Base-by-base conservation (phyloP, 2,888 invertebrate genomes). In the Morpho achilles region DNA sequence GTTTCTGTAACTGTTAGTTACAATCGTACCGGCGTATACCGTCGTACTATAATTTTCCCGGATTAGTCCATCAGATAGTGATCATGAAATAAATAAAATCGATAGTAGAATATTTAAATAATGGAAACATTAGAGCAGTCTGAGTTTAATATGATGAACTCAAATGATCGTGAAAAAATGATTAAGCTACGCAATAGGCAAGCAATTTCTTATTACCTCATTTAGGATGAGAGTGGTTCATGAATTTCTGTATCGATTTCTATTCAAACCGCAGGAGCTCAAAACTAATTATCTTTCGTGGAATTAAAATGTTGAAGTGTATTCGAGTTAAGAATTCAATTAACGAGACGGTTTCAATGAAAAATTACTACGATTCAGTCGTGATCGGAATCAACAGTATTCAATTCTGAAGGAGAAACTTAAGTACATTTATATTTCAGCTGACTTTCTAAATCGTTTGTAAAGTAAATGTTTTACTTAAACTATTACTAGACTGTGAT, bases 211-310 rank as follows among this genome's bases (percentile, higher is more conserved):
- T 58, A 55, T 52, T 16, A 40, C 46, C 50, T 61, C 59, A 59
- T 52, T 61, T 61, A 61, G 45, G 53, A 52, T 42, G 32, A 32
- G 57, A 62, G 53, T 60, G 54, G 56, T 50, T 59, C 56, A 54
- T 60, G 52, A 57, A 56, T 56, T 58, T 47, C 57, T 56, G 58
- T 62, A 58, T 56, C 56, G 59, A 53, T 60, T 61, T 56, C 59
- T 63, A 66, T 56, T 67, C 67, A 65, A 56, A 62, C 65, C 63
- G 62, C 67, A 63, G 68, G 68, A 68, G 65, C 65, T 72, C 67
- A 56, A 72, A 73, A 78, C 79, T 82, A 77, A 80, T 82, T 81
- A 80, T 80, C 76, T 78, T 79, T 73, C 71, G 77, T 74, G 74
- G 69, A 64, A 67, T 69, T 67, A 69, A 72, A 77, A 78, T 77